Conservation (phyloP, 2,888 invertebrate genomes). For the Bellardia pandia region DNA sequence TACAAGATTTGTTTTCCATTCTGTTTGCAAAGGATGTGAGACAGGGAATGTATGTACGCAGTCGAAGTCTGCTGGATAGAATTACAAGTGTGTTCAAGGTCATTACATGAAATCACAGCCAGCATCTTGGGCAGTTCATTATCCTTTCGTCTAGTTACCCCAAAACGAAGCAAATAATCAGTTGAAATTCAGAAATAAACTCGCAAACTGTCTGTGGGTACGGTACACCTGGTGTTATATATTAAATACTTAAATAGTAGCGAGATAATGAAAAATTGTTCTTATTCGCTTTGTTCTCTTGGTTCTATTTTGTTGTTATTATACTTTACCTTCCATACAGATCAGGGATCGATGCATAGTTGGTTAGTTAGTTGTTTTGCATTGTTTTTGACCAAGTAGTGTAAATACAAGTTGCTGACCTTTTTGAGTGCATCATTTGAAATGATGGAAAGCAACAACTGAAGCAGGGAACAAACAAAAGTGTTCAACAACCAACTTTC, state of each 20-base stretch:
- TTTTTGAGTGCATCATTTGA: constrained; percentile 72
- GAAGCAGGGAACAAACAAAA: constrained; percentile 44
- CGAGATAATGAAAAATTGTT: constrained; percentile 38
- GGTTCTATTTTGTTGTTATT: constrained; percentile 36
- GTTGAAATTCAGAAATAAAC: constrained; percentile 34
- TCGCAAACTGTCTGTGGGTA: constrained; percentile 17
- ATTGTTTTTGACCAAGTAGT: constrained; percentile 69
- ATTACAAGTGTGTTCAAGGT: constrained; percentile 69
- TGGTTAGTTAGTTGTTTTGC: constrained; percentile 13
- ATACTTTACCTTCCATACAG: constrained; percentile 28
- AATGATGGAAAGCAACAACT: constrained; percentile 43
- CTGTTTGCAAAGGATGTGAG: constrained; percentile 15
- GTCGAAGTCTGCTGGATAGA: constrained; percentile 2
- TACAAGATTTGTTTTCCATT: constrained; percentile 9
- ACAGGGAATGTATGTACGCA: no score
- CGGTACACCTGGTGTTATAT: constrained; percentile 61
- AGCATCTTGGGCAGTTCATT: constrained; percentile 64
- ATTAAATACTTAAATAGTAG: constrained; percentile 19
- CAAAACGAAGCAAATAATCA: constrained; percentile 31
- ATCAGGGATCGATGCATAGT: constrained; percentile 30
- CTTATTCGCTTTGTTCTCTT: constrained; percentile 31
- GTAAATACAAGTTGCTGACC: constrained; percentile 71
- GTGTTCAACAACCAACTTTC: constrained; percentile 63
- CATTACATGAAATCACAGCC: constrained; percentile 67
- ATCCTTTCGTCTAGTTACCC: constrained; percentile 66